Conservation (phyloP, 2,888 invertebrate genomes). For the Phalera bucephala region DNA sequence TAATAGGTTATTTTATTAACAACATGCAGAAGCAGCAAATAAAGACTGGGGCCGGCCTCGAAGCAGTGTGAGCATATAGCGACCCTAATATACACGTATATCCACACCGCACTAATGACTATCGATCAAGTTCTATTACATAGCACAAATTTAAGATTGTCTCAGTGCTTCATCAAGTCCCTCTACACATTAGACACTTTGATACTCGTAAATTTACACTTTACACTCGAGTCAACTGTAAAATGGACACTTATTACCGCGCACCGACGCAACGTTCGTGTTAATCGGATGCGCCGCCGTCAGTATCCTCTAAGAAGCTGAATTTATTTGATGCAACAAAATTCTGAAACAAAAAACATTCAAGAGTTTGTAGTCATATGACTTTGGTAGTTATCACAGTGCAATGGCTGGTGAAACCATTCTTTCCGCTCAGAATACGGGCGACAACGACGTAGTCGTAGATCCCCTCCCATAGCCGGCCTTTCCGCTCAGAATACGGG, state of each 20-base stretch:
- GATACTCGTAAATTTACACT: conserved; percentile 76
- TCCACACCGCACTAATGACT: conserved; percentile 68
- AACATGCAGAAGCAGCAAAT: conserved; percentile 28
- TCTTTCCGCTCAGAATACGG: too few relatives aligned
- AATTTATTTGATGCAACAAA: conserved; percentile 91
- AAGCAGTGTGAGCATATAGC: conserved; percentile 64
- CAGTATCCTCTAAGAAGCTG: conserved; percentile 87
- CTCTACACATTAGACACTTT: conserved; percentile 59
- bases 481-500: too few relatives aligned
- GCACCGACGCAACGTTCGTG: conserved; percentile 35
- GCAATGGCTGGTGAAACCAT: too few relatives aligned
- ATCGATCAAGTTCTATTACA: conserved; percentile 63
- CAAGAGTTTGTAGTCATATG: too few relatives aligned
- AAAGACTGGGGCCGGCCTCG: conserved; percentile 72
- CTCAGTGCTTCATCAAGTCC: conserved; percentile 55
- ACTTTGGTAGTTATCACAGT: too few relatives aligned
- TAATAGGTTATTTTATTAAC: conserved; percentile 4
- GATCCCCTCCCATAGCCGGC: too few relatives aligned
- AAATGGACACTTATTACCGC: conserved; percentile 57
- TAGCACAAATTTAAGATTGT: conserved; percentile 65
- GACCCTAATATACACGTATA: conserved; percentile 60
- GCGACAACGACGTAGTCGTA: too few relatives aligned
- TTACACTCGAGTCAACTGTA: conserved; percentile 72
- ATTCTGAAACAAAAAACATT: conserved; percentile 77
- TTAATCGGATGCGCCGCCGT: conserved; percentile 77